A percentile compares a stretch with the other conserved stretches of the same genome.
These are phyloP conservation scores for Paguma larvata DNA, from an alignment of 2,797 vertebrate genomes.

Conservation along the genomic window DNA sequence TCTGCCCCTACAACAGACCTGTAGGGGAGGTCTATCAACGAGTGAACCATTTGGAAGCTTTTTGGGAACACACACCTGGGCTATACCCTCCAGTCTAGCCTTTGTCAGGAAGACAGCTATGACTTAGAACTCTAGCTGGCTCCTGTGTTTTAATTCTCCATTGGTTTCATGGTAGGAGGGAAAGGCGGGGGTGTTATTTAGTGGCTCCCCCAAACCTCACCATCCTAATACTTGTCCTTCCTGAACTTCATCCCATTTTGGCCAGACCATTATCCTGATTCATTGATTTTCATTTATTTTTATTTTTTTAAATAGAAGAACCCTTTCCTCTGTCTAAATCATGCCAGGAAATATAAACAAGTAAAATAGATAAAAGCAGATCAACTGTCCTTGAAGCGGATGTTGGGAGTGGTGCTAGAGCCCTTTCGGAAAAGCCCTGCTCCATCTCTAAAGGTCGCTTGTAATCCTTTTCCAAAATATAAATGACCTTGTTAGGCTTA, in stretches of 20 bases:
- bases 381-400: constrained; percentile 30
- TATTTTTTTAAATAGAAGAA: constrained; percentile 19
- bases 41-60: neutral
- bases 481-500: constrained; percentile 5
- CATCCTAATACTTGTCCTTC: constrained; percentile 8
- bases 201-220: constrained; percentile 22
- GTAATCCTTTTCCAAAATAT: constrained; percentile 60
- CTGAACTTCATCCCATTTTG: constrained; percentile 5
- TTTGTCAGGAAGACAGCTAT: constrained; percentile 39
- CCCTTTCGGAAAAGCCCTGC: constrained; percentile 47
- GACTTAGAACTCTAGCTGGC: constrained; percentile 11
- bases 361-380: constrained; percentile 68
- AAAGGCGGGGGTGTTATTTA: neutral
- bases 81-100: neutral
- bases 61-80: neutral
- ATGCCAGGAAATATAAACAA: constrained; percentile 60
- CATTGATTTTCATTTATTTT: constrained; percentile 32
- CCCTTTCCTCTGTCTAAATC: constrained; percentile 29
- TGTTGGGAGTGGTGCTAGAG: neutral
- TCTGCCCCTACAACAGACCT: neutral
- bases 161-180: constrained; percentile 3
- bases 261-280: constrained; percentile 30
- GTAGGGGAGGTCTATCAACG: neutral
- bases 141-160: constrained; percentile 18
- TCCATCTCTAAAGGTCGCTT: constrained; percentile 53